These are phyloP conservation scores for Sarcophilus harrisii DNA, from an alignment of 2,797 vertebrate genomes.

Conservation along the genomic window DNA sequence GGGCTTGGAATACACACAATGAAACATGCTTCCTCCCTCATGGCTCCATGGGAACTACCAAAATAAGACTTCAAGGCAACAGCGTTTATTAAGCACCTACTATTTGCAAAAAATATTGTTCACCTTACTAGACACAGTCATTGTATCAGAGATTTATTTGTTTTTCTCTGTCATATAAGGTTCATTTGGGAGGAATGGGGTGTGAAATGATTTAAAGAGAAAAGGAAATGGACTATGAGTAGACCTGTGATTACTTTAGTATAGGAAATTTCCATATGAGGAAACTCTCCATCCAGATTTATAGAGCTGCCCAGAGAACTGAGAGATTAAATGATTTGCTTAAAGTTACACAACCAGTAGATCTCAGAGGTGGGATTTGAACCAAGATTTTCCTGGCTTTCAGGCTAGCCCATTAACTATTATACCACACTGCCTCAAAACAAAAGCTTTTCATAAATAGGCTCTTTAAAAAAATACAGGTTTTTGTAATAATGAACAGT, in stretches of 20 bases:
- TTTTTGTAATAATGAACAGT: not conserved
- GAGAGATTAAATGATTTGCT: not conserved
- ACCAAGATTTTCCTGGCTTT: not conserved
- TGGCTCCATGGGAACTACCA: not conserved
- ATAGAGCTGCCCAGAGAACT: not conserved
- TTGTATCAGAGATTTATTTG: not conserved
- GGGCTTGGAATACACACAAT: not conserved
- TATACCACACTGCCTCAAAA: not conserved
- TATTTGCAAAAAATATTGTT: not conserved
- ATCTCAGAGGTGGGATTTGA: not conserved
- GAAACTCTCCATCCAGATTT: not conserved
- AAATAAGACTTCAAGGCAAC: not conserved
- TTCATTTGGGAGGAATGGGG: not conserved
- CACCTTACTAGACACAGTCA: not conserved
- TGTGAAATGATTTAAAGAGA: not conserved
- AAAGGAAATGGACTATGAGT: not conserved
- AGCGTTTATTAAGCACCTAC: not conserved
- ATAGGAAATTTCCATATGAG: not conserved
- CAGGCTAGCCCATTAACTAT: not conserved
- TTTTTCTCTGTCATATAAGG: not conserved
- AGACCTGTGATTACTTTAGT: not conserved
- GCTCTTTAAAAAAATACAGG: not conserved
- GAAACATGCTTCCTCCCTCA: not conserved
- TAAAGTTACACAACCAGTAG: not conserved
- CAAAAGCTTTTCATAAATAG: not conserved